Evolutionary conservation across 2,113 vertebrate genomes (phyloP), one percentile per base, ranked within the genome.

Genomic region (Panthera leo): DNA sequence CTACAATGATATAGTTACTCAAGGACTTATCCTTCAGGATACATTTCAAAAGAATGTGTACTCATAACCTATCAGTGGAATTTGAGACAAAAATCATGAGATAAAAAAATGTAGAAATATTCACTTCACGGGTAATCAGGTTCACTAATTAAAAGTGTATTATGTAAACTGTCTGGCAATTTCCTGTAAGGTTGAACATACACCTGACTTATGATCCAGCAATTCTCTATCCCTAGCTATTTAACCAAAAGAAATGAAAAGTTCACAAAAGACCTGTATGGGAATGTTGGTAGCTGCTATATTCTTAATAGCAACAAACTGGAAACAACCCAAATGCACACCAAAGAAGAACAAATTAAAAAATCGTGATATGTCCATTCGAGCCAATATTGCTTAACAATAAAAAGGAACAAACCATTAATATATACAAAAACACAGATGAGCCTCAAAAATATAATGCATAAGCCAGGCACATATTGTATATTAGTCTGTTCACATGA

Each of bases 211-310:
- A 53, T 3, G n/a, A 78, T 58, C 83, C 39, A 75, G 25, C 55
- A 45, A 48, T 36, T 94, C 45, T 23, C 51, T 79, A 15, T 8
- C 7, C 21, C 9, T 89, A 70, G 39, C 36, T 75, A 63, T 76
- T 88, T 79, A 67, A 70, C 39, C 58, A 42, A 93, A 95, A 93
- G 21, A 95, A 93, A 94, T 87, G 58, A 96, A 95, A 89, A 12
- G 9, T n/a, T 73, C 87, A 73, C 79, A 58, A 53, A 80, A 92
- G 42, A 92, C 6, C 27, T 91, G 5, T 85, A 5, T 55, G 13
- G 55, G 14, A 70, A 87, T 94, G 51, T 55, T 39, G 18, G 7
- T 48, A 53, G 7, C 15, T 80, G 27, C 14, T 88, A 82, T 93
- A 45, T 76, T 93, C 23, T 51, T 89, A 79, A 85, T 55, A 70